Percentiles rank a stretch among this genome's conserved stretches.
Evolutionary conservation across 1,140 invertebrate genomes (phyloP).

Genomic region (Antheraea pernyi): DNA sequence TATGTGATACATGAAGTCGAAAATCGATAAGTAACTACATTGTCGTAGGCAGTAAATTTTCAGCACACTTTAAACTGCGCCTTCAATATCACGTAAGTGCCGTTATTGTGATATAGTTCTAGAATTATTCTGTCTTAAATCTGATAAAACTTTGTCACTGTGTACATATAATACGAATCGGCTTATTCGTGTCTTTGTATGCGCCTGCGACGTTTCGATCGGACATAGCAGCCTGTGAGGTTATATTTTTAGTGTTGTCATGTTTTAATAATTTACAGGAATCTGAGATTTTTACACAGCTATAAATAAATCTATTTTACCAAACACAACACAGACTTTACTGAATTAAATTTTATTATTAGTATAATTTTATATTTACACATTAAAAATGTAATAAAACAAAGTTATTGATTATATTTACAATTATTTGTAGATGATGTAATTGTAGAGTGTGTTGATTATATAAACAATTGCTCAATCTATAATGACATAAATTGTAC

Average conservation of each 20-base stretch:
- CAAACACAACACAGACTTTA: too few species aligned
- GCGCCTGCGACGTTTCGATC: constrained; percentile 56
- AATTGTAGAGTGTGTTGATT: too few species aligned
- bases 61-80: constrained; percentile 24
- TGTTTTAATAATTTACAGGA: constrained; percentile 11
- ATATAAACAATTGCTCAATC: too few species aligned
- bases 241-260: constrained; percentile 57
- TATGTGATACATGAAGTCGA: constrained; percentile 19
- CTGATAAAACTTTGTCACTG: constrained; percentile 46
- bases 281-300: background rate
- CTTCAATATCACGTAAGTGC: constrained; percentile 38
- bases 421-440: too few species aligned
- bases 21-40: constrained; percentile 22
- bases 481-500: too few species aligned
- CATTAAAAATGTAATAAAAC: too few species aligned
- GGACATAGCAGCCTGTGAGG: constrained; percentile 67
- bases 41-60: constrained; percentile 33
- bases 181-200: constrained; percentile 26
- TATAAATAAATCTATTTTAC: too few species aligned
- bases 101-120: constrained; percentile 42
- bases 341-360: too few species aligned
- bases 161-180: constrained; percentile 10
- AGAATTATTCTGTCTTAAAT: constrained; percentile 29
- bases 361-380: too few species aligned
- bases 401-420: too few species aligned